A percentile compares a stretch with the other conserved stretches of the same genome.
phyloP scores from a whole-genome alignment of 1,140 invertebrate genomes.

The Scaptomyza montana region DNA sequence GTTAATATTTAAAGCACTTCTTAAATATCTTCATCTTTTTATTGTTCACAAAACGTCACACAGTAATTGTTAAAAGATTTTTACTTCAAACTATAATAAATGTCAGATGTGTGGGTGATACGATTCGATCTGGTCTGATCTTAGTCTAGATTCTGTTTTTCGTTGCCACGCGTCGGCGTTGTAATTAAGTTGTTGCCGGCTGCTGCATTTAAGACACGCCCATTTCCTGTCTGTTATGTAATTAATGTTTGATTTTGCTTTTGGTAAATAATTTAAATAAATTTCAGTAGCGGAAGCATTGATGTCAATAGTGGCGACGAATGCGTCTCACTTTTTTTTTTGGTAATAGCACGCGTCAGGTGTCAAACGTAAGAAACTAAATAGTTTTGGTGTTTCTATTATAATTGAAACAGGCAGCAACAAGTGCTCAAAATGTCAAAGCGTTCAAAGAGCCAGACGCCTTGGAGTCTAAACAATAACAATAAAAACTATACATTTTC shows the following conservation, averaged over 20 bases:
- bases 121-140: conserved; percentile 44
- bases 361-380: conserved; percentile 7
- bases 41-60: not conserved
- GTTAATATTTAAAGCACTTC: too few relatives aligned
- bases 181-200: conserved; percentile 50
- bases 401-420: conserved; percentile 4
- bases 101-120: conserved; percentile 37
- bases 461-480: conserved; percentile 16
- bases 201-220: conserved; percentile 47
- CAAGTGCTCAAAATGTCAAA: conserved; percentile 8
- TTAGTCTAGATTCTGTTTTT: conserved; percentile 32
- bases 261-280: conserved; percentile 41
- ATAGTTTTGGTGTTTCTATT: conserved; percentile 6
- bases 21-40: too few relatives aligned
- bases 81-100: conserved; percentile 37
- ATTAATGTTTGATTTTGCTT: conserved; percentile 35
- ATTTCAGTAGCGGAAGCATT: conserved; percentile 68
- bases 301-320: conserved; percentile 41
- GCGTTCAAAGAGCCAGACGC: not conserved
- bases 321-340: conserved; percentile 10
- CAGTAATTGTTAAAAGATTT: not conserved
- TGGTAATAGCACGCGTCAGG: conserved; percentile 17
- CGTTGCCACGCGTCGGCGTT: conserved; percentile 61
- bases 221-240: conserved; percentile 48
- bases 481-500: conserved; percentile 10